These are phyloP conservation scores for Cavia aperea DNA, from an alignment of 2,113 vertebrate species.

Conservation along the genomic window DNA sequence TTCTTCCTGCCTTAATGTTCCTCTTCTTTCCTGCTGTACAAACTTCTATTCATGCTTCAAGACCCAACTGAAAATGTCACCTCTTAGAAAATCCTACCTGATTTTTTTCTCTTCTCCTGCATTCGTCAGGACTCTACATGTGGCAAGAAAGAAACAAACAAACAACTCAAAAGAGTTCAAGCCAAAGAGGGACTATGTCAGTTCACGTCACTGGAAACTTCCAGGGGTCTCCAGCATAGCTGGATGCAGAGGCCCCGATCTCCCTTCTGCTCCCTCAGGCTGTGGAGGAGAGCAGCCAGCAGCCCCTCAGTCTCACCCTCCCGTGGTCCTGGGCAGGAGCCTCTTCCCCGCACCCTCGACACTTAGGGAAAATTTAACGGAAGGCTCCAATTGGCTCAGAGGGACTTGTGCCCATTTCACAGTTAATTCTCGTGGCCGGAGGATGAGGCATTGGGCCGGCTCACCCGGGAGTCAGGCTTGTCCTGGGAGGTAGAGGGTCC, in stretches of 20 bases:
- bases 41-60: conserved; percentile 47
- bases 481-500: neutral
- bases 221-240: neutral
- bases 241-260: neutral
- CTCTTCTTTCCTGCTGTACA: neutral
- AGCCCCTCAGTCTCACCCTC: neutral
- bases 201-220: neutral
- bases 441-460: neutral
- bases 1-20: neutral
- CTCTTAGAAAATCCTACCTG: conserved; percentile 6
- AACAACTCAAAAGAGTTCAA: neutral
- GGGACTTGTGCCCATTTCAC: neutral
- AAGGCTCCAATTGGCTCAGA: neutral
- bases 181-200: accelerated
- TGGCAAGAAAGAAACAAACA: neutral
- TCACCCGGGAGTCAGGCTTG: neutral
- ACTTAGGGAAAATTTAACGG: neutral
- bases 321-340: too few species aligned
- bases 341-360: neutral
- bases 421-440: neutral
- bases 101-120: neutral
- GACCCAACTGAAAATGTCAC: conserved; percentile 3
- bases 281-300: neutral
- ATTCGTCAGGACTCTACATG: neutral
- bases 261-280: neutral